A percentile compares a stretch with the other conserved stretches of the same genome.
phyloP scores from a whole-genome alignment of 2,797 vertebrate genomes.

The Sebastiscus albofasciatus region DNA sequence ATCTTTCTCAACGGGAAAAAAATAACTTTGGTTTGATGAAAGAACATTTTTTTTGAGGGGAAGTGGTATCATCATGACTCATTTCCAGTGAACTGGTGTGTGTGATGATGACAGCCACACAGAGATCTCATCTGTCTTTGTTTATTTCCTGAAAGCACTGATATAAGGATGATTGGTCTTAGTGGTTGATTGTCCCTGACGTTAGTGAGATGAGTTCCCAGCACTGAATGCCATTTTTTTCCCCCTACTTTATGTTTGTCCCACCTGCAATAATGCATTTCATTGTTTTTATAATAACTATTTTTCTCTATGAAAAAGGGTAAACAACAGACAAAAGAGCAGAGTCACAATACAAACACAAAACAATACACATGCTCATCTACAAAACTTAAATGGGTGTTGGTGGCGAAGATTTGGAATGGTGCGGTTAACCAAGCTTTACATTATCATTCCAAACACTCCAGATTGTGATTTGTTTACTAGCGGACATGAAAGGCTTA shows the following conservation, averaged over 20 bases:
- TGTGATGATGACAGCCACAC: conserved; percentile 17
- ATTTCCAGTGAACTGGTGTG: background rate
- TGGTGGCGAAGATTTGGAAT: conserved; percentile 22
- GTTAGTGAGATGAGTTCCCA: background rate
- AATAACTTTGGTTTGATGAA: background rate
- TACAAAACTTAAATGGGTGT: conserved; percentile 6
- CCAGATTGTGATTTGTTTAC: background rate
- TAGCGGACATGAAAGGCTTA: background rate
- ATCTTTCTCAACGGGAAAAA: background rate
- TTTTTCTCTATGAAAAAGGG: background rate
- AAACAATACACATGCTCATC: conserved; percentile 21
- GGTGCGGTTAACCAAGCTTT: background rate
- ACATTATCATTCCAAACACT: conserved; percentile 31
- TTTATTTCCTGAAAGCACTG: conserved; percentile 14
- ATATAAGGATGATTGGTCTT: background rate
- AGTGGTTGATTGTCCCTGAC: conserved; percentile 8
- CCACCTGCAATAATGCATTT: background rate
- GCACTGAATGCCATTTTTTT: background rate
- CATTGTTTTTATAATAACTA: conserved; percentile 11
- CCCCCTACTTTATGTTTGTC: background rate
- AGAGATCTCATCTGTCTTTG: conserved; percentile 29
- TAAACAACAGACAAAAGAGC: conserved; percentile 27
- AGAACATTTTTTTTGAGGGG: background rate
- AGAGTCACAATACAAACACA: background rate
- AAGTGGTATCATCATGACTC: conserved; percentile 50